Percentiles rank a stretch among this genome's conserved stretches.
These are phyloP conservation scores for Parascotia fuliginaria DNA, from an alignment of 2,888 invertebrate species.

Conservation along the genomic window DNA sequence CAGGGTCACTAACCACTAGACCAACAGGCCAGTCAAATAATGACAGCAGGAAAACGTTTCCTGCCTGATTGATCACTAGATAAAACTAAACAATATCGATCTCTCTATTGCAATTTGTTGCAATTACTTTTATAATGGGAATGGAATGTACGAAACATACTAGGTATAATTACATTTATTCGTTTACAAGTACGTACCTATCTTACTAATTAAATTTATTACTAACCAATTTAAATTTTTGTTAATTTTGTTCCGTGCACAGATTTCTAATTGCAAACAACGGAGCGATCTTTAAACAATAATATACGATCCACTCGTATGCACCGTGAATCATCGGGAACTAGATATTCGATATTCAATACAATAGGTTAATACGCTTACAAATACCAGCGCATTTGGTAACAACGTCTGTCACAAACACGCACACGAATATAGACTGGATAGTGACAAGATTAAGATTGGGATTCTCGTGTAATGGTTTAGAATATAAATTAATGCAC, in stretches of 20 bases:
- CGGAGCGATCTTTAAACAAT: slow-evolving; percentile 19
- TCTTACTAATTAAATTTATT: background rate
- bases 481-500: slow-evolving; percentile 33
- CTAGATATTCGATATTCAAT: slow-evolving; percentile 36
- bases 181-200: background rate
- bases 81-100: background rate
- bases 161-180: background rate
- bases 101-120: background rate
- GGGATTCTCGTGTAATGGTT: slow-evolving; percentile 20
- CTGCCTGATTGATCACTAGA: background rate
- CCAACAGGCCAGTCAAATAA: too few species aligned
- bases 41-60: too few species aligned
- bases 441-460: slow-evolving; percentile 22
- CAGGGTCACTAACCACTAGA: too few species aligned
- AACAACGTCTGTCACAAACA: slow-evolving; percentile 31
- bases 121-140: background rate
- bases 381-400: slow-evolving; percentile 44
- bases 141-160: background rate
- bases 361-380: slow-evolving; percentile 49
- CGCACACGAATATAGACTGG: slow-evolving; percentile 26
- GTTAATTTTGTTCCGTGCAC: background rate
- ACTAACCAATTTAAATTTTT: background rate
- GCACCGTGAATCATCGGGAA: slow-evolving; percentile 43
- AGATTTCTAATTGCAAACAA: slow-evolving; percentile 22
- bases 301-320: slow-evolving; percentile 36